Evolutionary conservation across 1,140 invertebrate species (phyloP).

Genomic region (Drosophila funebris): DNA sequence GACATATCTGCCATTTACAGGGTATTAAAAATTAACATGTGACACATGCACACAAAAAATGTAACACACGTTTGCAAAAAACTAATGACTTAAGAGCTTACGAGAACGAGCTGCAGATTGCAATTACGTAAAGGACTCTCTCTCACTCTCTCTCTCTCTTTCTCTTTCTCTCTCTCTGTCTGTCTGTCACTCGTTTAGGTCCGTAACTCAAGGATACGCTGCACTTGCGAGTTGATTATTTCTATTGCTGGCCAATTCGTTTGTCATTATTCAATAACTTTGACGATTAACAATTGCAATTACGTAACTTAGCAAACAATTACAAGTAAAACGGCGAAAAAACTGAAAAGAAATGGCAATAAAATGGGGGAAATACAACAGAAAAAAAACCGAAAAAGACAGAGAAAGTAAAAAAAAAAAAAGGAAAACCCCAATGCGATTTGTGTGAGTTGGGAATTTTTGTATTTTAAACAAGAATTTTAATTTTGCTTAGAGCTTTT

Average conservation of each 20-base stretch:
- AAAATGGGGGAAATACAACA: slow-evolving; percentile 20
- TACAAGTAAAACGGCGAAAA: slow-evolving; percentile 52
- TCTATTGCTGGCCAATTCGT: slow-evolving; percentile 53
- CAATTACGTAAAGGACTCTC: slow-evolving; percentile 38
- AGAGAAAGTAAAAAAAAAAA: neutral
- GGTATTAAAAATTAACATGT: slow-evolving; percentile 60
- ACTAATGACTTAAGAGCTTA: slow-evolving; percentile 79
- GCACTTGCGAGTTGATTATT: slow-evolving; percentile 37
- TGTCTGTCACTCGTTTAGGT: no score
- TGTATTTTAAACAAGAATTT: slow-evolving; percentile 71
- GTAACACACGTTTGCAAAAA: slow-evolving; percentile 67
- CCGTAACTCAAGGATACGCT: slow-evolving; percentile 19
- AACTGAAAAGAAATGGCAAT: slow-evolving; percentile 62
- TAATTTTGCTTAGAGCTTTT: slow-evolving; percentile 72
- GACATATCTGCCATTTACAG: neutral
- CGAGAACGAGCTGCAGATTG: slow-evolving; percentile 40
- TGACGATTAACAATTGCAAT: slow-evolving; percentile 67
- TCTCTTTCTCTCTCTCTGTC: neutral
- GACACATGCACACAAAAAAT: slow-evolving; percentile 66
- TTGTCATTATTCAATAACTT: slow-evolving; percentile 69
- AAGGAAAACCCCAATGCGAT: slow-evolving; percentile 44
- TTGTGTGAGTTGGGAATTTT: slow-evolving; percentile 43
- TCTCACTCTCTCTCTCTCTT: neutral
- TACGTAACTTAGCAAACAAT: slow-evolving; percentile 75
- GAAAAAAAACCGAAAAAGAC: neutral